Base-by-base conservation (phyloP, 2,888 invertebrate genomes). In the Chironomus riparius region DNA sequence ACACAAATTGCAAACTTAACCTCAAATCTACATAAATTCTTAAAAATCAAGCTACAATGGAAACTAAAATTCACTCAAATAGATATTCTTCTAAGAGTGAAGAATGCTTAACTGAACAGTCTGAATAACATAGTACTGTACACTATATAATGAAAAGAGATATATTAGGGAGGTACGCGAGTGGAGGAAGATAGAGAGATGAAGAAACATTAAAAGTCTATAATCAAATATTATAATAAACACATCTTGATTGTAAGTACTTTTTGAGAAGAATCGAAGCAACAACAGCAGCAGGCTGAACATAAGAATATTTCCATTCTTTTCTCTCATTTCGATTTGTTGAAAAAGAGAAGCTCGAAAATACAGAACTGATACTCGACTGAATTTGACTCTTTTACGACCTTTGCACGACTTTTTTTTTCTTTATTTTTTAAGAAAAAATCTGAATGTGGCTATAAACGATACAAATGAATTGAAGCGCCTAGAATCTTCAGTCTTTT, bases 381-480 rank as follows among this genome's bases (percentile, higher is more conserved):
- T 38, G 38, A 38, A 38, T 38, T 38, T 56, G 56, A 56, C 56
- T 21, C 65, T 71, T 71, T 71, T 71, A 71, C 56, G 71, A 71
- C 71, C 71, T 71, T 71, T 71, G 71, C 71, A 71, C 71, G 71
- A 71, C 71, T 71, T 71, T 47, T 50, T 38, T 50, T 71, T 10
- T 28, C 28, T 18, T 48, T 38, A 21, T 70, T 6, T 28, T 28
- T 28, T 6, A 38, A 38, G 2, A 38, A 38, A 38, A 10, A 38
- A 38, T 38, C 38, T 38, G 38, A 38, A 38, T 38, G 38, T 38
- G 38, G 38, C 38, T 38, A 10, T n/a, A 50, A 71, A 48, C 70
- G 70, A 70, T 70, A 24, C 18, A 71, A 71, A 71, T 56, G 13
- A 71, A 71, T 56, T 71, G 50, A 71, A 68, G 70, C 48, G 47